Evolutionary conservation across 2,113 vertebrate species (phyloP), one percentile per base, ranked within the genome.

Genomic region (Aegithalos caudatus): DNA sequence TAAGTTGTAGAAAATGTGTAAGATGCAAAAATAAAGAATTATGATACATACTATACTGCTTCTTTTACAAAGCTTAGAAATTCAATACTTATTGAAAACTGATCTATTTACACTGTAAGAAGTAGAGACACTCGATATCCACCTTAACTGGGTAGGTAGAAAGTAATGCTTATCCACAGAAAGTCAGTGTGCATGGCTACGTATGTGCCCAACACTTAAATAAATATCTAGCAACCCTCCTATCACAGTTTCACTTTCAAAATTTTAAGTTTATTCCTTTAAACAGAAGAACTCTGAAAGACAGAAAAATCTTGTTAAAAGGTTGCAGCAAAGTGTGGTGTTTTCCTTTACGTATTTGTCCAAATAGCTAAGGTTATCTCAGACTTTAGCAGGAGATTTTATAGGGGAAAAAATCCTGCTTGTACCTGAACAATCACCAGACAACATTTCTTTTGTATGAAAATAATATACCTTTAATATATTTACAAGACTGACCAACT

Each of bases 401-500:
- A 48, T 0, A 84, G 40, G n/a, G 28, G 64, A 81, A 81, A 81
- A 47, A 31, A 3, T 69, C 58, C 56, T 84, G 60, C 57, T 81
- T 6, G 1, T 86, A 83, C 35, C 67, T 71, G 85, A 94, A 44
- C 82, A 97, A 95, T 92, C 94, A 95, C 72, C 88, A 96, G 96
- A 94, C 94, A 96, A 83, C 88, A 90, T 92, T 88, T 45, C 64
- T 95, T 86, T 92, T 96, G 80, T 96, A 97, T 72, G 89, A 97
- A 96, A 97, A 96, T 94, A 95, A 93, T 92, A 93, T 88, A 86
- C 82, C 90, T 97, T 96, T 97, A 95, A 97, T 97, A 95, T 81
- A 95, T 95, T 96, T 97, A 96, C 94, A 97, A 29, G 90, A 93
- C 87, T 87, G 87, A 95, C 80, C 86, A 73, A 65, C 60, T 88